phyloP scores from a whole-genome alignment of 37 sponge, comb jelly and placozoan species.

The Agelas oroides region DNA sequence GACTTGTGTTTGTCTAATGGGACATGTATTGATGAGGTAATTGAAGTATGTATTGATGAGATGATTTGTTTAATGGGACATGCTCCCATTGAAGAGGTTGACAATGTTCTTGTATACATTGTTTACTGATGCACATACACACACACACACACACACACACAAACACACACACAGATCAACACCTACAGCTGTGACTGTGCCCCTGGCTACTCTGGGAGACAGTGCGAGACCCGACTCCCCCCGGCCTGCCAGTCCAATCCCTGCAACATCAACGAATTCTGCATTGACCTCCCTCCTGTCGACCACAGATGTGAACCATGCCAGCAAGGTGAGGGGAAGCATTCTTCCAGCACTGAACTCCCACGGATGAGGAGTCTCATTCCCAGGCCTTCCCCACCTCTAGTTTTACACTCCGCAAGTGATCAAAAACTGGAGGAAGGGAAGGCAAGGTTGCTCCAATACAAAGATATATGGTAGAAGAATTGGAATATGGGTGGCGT shows the following conservation, averaged over 20 bases:
- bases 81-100: neutral
- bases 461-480: too few relatives aligned
- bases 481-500: too few relatives aligned
- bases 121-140: too few relatives aligned
- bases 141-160: too few relatives aligned
- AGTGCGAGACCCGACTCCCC: neutral
- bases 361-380: neutral
- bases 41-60: neutral
- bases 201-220: conserved; percentile 10
- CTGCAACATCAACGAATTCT: neutral
- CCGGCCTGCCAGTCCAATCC: neutral
- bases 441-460: too few relatives aligned
- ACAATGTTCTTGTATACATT: too few relatives aligned
- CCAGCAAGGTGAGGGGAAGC: neutral
- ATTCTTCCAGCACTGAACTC: neutral
- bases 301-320: neutral
- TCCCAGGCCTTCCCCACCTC: too few relatives aligned
- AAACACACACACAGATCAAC: conserved; percentile 11
- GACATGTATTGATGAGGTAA: conserved; percentile 36
- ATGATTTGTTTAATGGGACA: neutral
- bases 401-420: too few relatives aligned
- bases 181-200: conserved; percentile 20
- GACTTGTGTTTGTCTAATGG: conserved; percentile 52
- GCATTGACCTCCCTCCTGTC: neutral
- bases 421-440: too few relatives aligned